Base-by-base conservation (phyloP, 2,113 vertebrate species). In the Riparia riparia region DNA sequence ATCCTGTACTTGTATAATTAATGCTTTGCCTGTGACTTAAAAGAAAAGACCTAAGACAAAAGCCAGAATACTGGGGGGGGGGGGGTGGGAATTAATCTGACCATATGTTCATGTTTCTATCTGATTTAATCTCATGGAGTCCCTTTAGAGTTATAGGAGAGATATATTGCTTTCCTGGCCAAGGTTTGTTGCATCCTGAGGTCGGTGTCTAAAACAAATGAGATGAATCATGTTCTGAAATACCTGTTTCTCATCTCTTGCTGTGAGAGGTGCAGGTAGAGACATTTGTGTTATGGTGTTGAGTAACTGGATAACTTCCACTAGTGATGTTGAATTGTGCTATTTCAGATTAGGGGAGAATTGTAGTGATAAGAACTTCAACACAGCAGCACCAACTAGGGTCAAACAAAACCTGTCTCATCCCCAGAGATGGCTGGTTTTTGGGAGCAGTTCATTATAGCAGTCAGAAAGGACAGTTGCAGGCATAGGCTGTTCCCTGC, bases 61-160 rank as follows among this genome's bases (percentile, higher is more conserved):
- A 93, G 12, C n/a, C 71, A 83, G 86, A 83, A 86, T 39, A 88
- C 71, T 69, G 63, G 74, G 79, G 80, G 14, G 50, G 47, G 58
- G 79, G 14, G 50, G 47, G 58, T 79, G 80, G 80, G 83, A 92
- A 89, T 92, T 95, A 91, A 86, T 94, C 91, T 89, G 86, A 81
- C 76, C 83, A 58, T 73, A 89, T 91, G 68, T 63, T 96, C 89
- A 57, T 94, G 83, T 81, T 96, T 83, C 29, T 83, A 57, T 83
- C 71, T 83, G 34, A 93, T 29, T 86, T 93, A 86, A 91, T 93
- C 81, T 86, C 47, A 49, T 31, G 37, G 47, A 78, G 22, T 91
- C 34, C 10, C 34, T 86, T 94, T 65, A 57, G 83, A 69, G 72
- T 63, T 73, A 50, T 12, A 82, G 47, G 20, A 86, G 45, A 86